phyloP scores from a whole-genome alignment of 30 jellyfish, hydroid and myxozoan genomes.

The Pelagia noctiluca region DNA sequence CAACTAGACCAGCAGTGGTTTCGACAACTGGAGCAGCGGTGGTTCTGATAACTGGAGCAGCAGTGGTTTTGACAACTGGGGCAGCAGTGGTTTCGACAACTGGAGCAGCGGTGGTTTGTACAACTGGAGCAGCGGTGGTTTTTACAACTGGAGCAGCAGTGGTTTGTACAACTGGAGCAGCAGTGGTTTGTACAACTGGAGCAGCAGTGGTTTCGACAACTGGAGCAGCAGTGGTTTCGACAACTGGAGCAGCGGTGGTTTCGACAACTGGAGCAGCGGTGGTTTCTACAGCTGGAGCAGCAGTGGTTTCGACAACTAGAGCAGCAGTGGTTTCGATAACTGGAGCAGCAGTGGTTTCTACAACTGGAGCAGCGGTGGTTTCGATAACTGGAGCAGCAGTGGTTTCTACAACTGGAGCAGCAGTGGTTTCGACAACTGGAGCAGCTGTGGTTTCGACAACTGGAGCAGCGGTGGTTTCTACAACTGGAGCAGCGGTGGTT shows the following conservation, averaged over 20 bases:
- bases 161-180: slow-evolving; percentile 18
- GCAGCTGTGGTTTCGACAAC: slow-evolving; percentile 46
- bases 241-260: background rate
- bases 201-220: slow-evolving; percentile 26
- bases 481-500: slow-evolving; percentile 41
- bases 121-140: slow-evolving; percentile 1
- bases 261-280: slow-evolving; percentile 54
- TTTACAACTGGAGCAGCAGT: slow-evolving; percentile 12
- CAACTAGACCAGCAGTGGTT: slow-evolving; percentile 9
- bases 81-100: background rate
- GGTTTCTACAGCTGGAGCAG: slow-evolving; percentile 1
- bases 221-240: slow-evolving; percentile 43
- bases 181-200: background rate
- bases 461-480: slow-evolving; percentile 43
- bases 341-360: slow-evolving; percentile 17
- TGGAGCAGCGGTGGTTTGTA: slow-evolving; percentile 15
- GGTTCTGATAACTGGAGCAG: background rate
- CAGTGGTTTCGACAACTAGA: slow-evolving; percentile 14
- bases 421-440: slow-evolving; percentile 49
- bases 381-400: slow-evolving; percentile 53
- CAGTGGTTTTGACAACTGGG: background rate
- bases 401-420: slow-evolving; percentile 43
- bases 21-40: background rate
- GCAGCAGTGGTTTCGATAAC: background rate
- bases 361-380: slow-evolving; percentile 51